A percentile compares a stretch with the other conserved stretches of the same genome.
These are phyloP conservation scores for Gymnobelideus leadbeateri DNA, from an alignment of 2,113 vertebrate species.

Conservation along the genomic window DNA sequence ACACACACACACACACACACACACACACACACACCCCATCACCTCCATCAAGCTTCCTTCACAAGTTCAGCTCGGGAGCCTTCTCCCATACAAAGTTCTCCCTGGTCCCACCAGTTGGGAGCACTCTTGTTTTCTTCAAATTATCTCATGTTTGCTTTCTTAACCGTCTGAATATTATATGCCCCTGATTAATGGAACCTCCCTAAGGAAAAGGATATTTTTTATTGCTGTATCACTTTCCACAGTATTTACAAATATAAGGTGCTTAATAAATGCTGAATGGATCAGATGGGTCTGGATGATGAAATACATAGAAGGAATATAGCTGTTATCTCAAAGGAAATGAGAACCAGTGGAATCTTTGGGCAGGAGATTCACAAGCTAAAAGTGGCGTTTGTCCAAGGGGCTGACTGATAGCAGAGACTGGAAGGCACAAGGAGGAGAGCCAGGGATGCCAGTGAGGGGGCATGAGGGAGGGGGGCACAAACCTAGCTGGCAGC, in stretches of 20 bases:
- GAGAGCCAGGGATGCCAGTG: not conserved
- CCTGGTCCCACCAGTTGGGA: too few relatives aligned
- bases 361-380: not conserved
- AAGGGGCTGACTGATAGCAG: not conserved
- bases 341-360: not conserved
- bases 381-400: not conserved
- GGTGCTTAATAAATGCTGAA: not conserved
- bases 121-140: too few relatives aligned
- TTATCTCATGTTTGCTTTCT: not conserved
- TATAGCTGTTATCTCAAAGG: not conserved
- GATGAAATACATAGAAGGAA: not conserved
- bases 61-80: too few relatives aligned
- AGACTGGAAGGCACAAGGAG: not conserved
- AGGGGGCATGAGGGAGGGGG: not conserved
- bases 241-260: not conserved
- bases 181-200: not conserved
- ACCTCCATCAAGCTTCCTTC: not conserved
- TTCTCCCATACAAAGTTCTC: not conserved
- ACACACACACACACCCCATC: too few relatives aligned
- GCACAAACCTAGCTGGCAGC: not conserved
- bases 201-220: not conserved
- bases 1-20: too few relatives aligned
- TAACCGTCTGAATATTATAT: not conserved
- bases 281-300: not conserved
- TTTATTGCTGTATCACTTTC: not conserved